phyloP scores from a whole-genome alignment of 2,888 invertebrate species.

The Mimachlamys varia region DNA sequence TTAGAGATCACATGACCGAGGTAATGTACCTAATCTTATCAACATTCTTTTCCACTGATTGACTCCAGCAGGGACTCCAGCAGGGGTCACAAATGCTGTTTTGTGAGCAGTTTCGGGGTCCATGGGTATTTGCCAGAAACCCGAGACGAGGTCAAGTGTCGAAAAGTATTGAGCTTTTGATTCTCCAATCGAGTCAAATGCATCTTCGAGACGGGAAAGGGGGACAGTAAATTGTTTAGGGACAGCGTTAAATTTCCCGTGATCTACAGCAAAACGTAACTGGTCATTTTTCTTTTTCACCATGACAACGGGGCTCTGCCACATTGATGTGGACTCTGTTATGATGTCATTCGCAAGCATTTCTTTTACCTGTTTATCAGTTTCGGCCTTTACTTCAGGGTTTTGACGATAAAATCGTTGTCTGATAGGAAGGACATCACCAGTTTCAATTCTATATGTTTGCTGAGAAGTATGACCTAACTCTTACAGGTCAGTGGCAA shows the following conservation, averaged over 20 bases:
- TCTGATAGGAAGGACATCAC: constrained; percentile 9
- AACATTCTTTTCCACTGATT: constrained; percentile 50
- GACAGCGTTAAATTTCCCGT: constrained; percentile 42
- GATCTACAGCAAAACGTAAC: constrained; percentile 43
- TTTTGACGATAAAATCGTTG: constrained; percentile 40
- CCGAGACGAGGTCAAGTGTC: constrained; percentile 38
- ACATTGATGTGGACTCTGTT: constrained; percentile 32
- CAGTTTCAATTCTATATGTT: constrained; percentile 20
- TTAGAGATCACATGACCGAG: constrained; percentile 37
- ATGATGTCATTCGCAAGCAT: constrained; percentile 29
- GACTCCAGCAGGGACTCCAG: too few species aligned
- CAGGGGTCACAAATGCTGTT: constrained; percentile 37
- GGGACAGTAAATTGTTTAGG: constrained; percentile 47
- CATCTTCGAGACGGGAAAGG: constrained; percentile 48
- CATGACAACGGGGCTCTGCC: constrained; percentile 37
- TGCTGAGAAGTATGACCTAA: constrained; percentile 24
- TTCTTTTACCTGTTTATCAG: constrained; percentile 38
- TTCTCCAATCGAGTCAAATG: constrained; percentile 47
- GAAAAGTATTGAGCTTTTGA: constrained; percentile 41
- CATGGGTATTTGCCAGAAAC: constrained; percentile 45
- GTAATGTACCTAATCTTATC: constrained; percentile 42
- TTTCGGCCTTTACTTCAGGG: constrained; percentile 34
- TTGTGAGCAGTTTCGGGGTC: constrained; percentile 38
- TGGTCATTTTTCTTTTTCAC: constrained; percentile 13
- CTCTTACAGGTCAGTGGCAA: constrained; percentile 40